A percentile compares a stretch with the other conserved stretches of the same genome.
Conservation (phyloP, 1,140 invertebrate species). For the Nymphalis io region DNA sequence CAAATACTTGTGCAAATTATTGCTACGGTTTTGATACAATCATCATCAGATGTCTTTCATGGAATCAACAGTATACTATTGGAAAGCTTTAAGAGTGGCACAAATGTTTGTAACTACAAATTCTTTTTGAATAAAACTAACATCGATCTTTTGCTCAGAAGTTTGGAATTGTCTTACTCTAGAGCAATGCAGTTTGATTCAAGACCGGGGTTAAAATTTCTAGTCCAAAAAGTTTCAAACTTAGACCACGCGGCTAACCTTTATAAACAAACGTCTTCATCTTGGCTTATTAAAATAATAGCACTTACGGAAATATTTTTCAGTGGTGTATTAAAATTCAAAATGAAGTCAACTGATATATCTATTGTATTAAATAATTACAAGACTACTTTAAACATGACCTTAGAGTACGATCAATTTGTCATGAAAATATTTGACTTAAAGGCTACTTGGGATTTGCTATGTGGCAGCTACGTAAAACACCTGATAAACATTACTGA, state of each 20-base stretch:
- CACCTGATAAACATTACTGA: constrained; percentile 69
- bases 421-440: constrained; percentile 82
- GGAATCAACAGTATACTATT: constrained; percentile 82
- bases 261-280: constrained; percentile 95
- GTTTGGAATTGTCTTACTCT: constrained; percentile 89
- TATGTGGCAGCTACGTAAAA: constrained; percentile 80
- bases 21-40: constrained; percentile 88
- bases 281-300: constrained; percentile 94
- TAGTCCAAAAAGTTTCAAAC: constrained; percentile 95
- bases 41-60: constrained; percentile 82
- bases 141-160: constrained; percentile 87
- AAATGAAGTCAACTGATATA: constrained; percentile 83
- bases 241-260: constrained; percentile 94
- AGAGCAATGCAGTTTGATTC: constrained; percentile 92
- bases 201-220: constrained; percentile 94
- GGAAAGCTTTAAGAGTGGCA: constrained; percentile 81
- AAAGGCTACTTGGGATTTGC: constrained; percentile 82
- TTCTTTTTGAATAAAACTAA: constrained; percentile 81
- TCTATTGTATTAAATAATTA: constrained; percentile 84
- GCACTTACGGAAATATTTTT: constrained; percentile 91
- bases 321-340: constrained; percentile 83
- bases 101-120: constrained; percentile 79
- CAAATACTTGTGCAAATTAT: constrained; percentile 95
- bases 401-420: constrained; percentile 81
- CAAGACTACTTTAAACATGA: constrained; percentile 77